Base-by-base conservation (phyloP, 2,113 vertebrate species). In the Aix galericulata region DNA sequence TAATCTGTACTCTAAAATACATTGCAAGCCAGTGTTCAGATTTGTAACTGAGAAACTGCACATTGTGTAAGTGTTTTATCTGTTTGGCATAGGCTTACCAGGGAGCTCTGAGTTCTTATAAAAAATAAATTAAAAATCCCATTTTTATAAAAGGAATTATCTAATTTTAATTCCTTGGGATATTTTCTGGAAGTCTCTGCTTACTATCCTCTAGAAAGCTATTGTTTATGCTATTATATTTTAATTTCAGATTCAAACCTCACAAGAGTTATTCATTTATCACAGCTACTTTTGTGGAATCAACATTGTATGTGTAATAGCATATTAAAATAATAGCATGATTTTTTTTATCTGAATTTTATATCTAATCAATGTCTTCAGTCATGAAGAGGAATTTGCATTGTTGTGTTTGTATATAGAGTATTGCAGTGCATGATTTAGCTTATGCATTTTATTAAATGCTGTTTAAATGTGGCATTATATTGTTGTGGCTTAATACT, bases 381-480 rank as follows among this genome's bases (percentile, higher is more conserved):
- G 97, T 97, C 97, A 97, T 96, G 92, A 97, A 97, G 96, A 98
- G 89, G 96, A 97, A 98, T 96, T 97, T 98, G 98, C 98, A 98
- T 99, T 98, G 98, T 99, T 98, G 97, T 99, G 96, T 98, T 98
- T 99, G 98, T 98, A 98, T 98, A 98, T 98, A 98, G 97, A 98
- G 98, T 98, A 98, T 98, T 97, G 98, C 98, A 97, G 97, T 99
- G 99, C 99, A 99, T 99, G 99, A 94, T 96, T 96, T 98, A 98
- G 98, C 98, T 98, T 98, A 98, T 98, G 98, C 98, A 98, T 99
- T 99, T 99, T 98, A 99, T 98, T 97, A 99, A 99, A 99, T 99
- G 98, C 98, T 98, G 94, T 98, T 97, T 98, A 98, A 96, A 97
- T 97, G 97, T 98, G 97, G 96, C 97, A 95, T 98, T 97, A 97